These are phyloP conservation scores for Pandemis heparana DNA, from an alignment of 2,888 invertebrate species.

Conservation along the genomic window DNA sequence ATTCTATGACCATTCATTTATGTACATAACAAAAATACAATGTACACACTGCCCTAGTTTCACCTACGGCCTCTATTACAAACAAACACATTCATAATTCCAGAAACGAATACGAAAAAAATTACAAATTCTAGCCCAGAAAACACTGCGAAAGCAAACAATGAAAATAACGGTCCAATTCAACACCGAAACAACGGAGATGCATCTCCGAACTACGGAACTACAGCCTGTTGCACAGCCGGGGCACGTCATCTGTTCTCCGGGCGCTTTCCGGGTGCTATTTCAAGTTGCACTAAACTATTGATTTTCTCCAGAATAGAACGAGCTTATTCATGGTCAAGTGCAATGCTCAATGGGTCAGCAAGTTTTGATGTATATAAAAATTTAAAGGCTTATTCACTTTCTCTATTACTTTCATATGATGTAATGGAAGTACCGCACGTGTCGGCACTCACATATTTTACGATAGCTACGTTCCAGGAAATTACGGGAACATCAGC, in stretches of 20 bases:
- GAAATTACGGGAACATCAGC: constrained; percentile 8
- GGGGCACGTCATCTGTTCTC: constrained; percentile 27
- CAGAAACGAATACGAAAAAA: not conserved
- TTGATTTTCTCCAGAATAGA: constrained; percentile 36
- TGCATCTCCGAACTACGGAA: constrained; percentile 13
- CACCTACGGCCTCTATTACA: not conserved
- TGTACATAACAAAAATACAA: too few species aligned
- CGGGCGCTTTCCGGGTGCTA: constrained; percentile 23
- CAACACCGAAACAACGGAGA: not conserved
- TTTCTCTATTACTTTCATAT: not conserved
- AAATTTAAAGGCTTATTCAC: not conserved
- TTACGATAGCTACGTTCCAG: constrained; percentile 18
- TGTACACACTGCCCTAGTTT: not conserved
- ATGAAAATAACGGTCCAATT: not conserved
- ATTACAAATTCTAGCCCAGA: not conserved
- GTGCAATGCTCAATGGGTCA: not conserved
- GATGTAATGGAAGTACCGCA: constrained; percentile 9
- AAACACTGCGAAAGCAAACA: constrained; percentile 5
- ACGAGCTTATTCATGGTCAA: constrained; percentile 28
- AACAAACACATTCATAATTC: not conserved
- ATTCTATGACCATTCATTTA: not conserved
- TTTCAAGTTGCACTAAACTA: constrained; percentile 34
- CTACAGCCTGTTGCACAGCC: constrained; percentile 34
- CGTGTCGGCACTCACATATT: constrained; percentile 20
- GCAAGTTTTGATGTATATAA: not conserved